phyloP scores from a whole-genome alignment of 2,113 vertebrate genomes.

The Poicephalus gulielmi region DNA sequence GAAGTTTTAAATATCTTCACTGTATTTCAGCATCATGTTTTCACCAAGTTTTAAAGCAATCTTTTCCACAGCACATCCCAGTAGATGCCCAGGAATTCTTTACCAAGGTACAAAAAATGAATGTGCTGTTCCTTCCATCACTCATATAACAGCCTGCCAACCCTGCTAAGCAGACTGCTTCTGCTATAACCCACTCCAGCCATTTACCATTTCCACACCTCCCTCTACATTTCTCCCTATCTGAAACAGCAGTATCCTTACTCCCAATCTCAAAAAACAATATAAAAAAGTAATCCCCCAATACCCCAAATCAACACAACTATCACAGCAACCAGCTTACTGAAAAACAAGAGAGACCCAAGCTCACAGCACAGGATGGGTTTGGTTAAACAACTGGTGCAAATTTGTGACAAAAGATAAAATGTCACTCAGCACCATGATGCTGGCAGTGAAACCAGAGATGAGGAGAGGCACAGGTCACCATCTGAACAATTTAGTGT shows the following conservation, averaged over 20 bases:
- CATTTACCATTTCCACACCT: background rate
- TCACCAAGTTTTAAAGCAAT: background rate
- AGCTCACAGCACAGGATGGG: background rate
- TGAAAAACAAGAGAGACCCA: background rate
- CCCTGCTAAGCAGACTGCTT: background rate
- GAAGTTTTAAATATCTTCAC: background rate
- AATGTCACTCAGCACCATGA: constrained; percentile 24
- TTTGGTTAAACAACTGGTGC: constrained; percentile 39
- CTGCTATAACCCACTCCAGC: background rate
- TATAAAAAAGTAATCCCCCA: too few relatives aligned
- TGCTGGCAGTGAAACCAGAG: constrained; percentile 32
- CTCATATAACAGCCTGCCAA: background rate
- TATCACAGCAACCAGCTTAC: background rate
- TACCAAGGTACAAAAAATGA: background rate
- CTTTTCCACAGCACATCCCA: background rate
- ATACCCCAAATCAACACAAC: background rate
- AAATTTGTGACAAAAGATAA: constrained; percentile 38
- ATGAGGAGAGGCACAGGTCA: constrained; percentile 18
- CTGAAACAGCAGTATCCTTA: constrained; percentile 54
- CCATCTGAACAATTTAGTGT: background rate
- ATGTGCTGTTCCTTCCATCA: background rate
- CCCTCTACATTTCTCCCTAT: background rate
- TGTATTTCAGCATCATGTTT: background rate
- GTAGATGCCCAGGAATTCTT: background rate
- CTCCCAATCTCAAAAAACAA: background rate